Base-by-base conservation (phyloP, 1,140 invertebrate species). In the Drosophila subobscura region DNA sequence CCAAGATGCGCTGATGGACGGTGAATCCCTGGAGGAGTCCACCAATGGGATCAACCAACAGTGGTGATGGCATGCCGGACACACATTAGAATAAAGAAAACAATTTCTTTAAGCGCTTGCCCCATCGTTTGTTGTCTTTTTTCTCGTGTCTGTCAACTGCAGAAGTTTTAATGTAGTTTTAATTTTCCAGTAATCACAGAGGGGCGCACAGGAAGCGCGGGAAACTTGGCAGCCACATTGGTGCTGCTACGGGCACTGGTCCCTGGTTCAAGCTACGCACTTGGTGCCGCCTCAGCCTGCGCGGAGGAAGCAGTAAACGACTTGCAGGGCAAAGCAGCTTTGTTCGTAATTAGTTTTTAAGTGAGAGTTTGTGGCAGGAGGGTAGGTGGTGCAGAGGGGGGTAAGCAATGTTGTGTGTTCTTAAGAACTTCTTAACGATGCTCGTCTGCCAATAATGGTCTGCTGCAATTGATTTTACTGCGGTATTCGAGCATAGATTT, bases 151-250 rank as follows among this genome's bases (percentile, higher is more conserved):
- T 88, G 83, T 83, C 83, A 86, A 88, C 76, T 83, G 78, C 81
- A 80, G 74, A 89, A 89, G 49, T 89, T 89, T 89, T 89, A 89
- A 89, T 89, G 85, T 89, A 86, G 80, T 89, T 89, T 89, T 89
- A 89, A 89, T 89, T 89, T 89, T 79, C 77, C 89, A 80, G 67
- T 89, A 89, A 89, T 88, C 83, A 78, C 67, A 71, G 51, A 55
- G 46, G 56, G 52, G 16, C 16, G n/a, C n/a, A n/a, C n/a, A n/a
- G n/a, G n/a, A n/a, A 88, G 33, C 3, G 33, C 4, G 2, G 33
- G 4, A 37, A 88, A 83, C 74, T 86, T 88, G 75, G 70, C 27
- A 7, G 27, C 6, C 27, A 29, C 27, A 29, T 7, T 29, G 27
- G 27, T 29, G n/a, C n/a, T n/a, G n/a, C n/a, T n/a, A 29, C 16